Conservation (phyloP, 2,888 invertebrate genomes). For the Phortica magna region DNA sequence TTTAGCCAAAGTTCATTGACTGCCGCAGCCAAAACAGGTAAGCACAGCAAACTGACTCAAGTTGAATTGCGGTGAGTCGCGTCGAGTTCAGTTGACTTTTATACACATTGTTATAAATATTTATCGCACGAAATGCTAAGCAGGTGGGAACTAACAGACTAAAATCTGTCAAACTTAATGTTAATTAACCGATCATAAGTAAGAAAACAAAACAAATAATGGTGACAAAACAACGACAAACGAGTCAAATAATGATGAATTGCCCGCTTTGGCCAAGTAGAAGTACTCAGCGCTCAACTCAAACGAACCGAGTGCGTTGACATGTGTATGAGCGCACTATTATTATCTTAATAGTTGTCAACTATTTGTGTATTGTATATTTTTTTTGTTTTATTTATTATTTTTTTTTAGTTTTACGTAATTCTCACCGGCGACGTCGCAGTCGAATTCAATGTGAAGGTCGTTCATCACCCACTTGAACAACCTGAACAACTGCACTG, state of each 20-base stretch:
- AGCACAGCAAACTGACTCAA: neutral
- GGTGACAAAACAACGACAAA: constrained; percentile 10
- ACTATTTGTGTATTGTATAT: neutral
- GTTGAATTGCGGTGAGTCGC: neutral
- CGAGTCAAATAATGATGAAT: neutral
- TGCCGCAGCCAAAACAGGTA: neutral
- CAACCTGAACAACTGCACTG: neutral
- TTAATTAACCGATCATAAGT: constrained; percentile 18
- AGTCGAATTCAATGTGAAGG: constrained; percentile 59
- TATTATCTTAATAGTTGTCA: neutral
- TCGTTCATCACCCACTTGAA: constrained; percentile 44
- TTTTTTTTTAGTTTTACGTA: constrained; percentile 20
- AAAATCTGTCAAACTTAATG: constrained; percentile 23
- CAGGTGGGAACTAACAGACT: constrained; percentile 5
- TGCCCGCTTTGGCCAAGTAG: neutral
- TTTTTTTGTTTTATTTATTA: neutral
- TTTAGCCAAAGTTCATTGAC: constrained; percentile 27
- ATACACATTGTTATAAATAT: constrained; percentile 31
- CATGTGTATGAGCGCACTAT: constrained; percentile 31
- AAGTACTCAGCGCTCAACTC: neutral
- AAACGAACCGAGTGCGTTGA: constrained; percentile 45
- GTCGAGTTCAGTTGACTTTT: neutral
- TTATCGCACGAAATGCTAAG: constrained; percentile 57
- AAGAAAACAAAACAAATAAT: neutral
- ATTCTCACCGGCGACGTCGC: neutral